Evolutionary conservation across 1,140 invertebrate genomes (phyloP).

Genomic region (Drosophila pandora): DNA sequence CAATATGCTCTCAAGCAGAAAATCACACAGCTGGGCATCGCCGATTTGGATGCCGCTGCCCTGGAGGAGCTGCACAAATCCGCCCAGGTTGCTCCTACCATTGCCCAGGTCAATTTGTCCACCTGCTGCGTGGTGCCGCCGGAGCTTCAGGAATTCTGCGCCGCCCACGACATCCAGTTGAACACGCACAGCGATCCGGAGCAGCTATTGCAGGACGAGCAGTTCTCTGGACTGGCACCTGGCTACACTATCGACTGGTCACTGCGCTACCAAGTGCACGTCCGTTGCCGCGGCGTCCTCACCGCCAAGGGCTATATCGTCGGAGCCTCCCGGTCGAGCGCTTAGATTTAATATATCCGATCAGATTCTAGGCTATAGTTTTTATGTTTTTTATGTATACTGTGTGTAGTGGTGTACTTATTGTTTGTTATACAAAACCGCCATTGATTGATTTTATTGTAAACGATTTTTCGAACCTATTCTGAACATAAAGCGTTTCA

Average conservation of each 20-base stretch:
- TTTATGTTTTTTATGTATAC: constrained; percentile 48
- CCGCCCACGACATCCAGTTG: constrained; percentile 95
- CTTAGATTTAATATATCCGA: constrained; percentile 23
- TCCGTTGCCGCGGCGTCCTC: constrained; percentile 95
- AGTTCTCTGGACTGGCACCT: constrained; percentile 61
- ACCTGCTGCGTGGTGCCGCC: constrained; percentile 98
- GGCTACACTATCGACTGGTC: constrained; percentile 87
- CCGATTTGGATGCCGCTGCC: constrained; percentile 93
- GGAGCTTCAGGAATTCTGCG: constrained; percentile 94
- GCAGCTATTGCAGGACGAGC: constrained; percentile 85
- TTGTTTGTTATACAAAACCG: constrained; percentile 80
- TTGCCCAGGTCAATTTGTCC: constrained; percentile 97
- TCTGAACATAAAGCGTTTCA: constrained; percentile 64
- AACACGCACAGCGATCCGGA: constrained; percentile 97
- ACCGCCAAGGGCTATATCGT: constrained; percentile 93
- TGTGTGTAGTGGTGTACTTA: constrained; percentile 67
- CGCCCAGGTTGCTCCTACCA: constrained; percentile 93
- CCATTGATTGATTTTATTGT: constrained; percentile 64
- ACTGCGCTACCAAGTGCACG: constrained; percentile 92
- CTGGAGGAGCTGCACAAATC: constrained; percentile 91
- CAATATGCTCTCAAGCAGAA: constrained; percentile 66
- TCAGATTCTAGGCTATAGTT: constrained; percentile 60
- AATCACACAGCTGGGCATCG: constrained; percentile 91
- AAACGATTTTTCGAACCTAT: constrained; percentile 53
- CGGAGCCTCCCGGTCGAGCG: constrained; percentile 58